phyloP scores from a whole-genome alignment of 1,140 invertebrate genomes.

The Argopecten irradians region DNA sequence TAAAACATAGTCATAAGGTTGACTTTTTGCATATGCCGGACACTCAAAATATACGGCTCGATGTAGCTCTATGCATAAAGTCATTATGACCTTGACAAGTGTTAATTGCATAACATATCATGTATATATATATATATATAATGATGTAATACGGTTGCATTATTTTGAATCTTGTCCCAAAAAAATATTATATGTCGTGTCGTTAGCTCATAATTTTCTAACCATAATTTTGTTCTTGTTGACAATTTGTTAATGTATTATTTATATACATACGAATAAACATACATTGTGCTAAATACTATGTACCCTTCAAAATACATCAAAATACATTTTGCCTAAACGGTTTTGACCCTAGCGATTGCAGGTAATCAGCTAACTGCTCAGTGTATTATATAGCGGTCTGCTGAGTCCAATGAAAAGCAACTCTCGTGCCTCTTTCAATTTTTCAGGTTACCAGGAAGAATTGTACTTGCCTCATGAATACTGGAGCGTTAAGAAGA shows the following conservation, averaged over 20 bases:
- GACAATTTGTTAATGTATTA: too few relatives aligned
- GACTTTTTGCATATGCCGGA: too few relatives aligned
- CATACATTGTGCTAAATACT: not conserved
- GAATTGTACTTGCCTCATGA: not conserved
- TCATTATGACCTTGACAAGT: too few relatives aligned
- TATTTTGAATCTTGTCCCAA: too few relatives aligned
- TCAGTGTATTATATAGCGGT: not conserved
- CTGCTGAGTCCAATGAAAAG: not conserved
- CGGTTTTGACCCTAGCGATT: not conserved
- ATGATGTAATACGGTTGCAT: too few relatives aligned
- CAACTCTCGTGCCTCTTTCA: conserved; percentile 14
- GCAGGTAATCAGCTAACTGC: not conserved
- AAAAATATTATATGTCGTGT: not conserved
- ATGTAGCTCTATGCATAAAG: too few relatives aligned
- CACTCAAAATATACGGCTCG: too few relatives aligned
- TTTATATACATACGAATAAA: not conserved
- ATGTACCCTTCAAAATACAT: not conserved
- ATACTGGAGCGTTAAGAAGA: not conserved
- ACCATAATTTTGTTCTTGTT: not conserved
- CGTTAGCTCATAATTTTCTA: not conserved
- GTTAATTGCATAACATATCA: too few relatives aligned
- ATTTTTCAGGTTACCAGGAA: not conserved
- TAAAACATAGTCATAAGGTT: too few relatives aligned
- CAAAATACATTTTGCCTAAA: not conserved
- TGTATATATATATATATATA: too few relatives aligned